These are phyloP conservation scores for Pachyrhynchus sulphureomaculatus DNA, from an alignment of 1,140 invertebrate species.

Conservation along the genomic window DNA sequence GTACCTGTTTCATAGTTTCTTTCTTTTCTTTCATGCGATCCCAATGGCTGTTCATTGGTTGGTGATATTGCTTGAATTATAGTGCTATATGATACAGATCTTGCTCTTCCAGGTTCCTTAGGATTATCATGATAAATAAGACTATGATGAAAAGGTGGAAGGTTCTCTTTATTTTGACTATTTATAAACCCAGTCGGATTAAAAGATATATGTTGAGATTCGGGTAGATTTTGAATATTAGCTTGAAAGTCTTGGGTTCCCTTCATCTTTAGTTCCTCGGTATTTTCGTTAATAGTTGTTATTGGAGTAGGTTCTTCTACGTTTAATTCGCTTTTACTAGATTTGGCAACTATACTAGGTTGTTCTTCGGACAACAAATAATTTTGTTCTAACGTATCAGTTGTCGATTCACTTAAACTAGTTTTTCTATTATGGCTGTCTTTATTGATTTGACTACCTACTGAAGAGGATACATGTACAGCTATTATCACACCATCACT, in stretches of 20 bases:
- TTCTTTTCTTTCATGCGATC: constrained; percentile 41
- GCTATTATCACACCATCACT: constrained; percentile 43
- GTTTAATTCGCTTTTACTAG: constrained; percentile 57
- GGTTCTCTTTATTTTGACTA: constrained; percentile 48
- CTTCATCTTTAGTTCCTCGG: constrained; percentile 32
- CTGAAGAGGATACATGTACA: constrained; percentile 49
- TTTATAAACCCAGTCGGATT: constrained; percentile 2
- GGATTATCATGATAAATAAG: constrained; percentile 58
- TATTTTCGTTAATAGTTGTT: constrained; percentile 47
- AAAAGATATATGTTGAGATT: constrained; percentile 14
- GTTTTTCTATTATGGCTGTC: neutral
- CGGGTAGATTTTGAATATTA: constrained; percentile 13
- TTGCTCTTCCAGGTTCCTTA: constrained; percentile 49
- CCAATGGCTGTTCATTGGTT: constrained; percentile 35
- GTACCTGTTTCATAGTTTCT: constrained; percentile 35
- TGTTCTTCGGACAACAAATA: constrained; percentile 54
- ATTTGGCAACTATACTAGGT: constrained; percentile 55
- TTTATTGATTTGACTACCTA: constrained; percentile 42
- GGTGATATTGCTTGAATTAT: constrained; percentile 52
- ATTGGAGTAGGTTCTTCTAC: constrained; percentile 57
- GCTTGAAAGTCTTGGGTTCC: constrained; percentile 35
- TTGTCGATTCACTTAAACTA: constrained; percentile 2
- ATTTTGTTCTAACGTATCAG: constrained; percentile 26
- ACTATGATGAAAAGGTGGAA: constrained; percentile 50
- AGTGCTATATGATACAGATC: constrained; percentile 56